Base-by-base conservation (phyloP, 2,797 vertebrate species). In the Galagoides demidoff region DNA sequence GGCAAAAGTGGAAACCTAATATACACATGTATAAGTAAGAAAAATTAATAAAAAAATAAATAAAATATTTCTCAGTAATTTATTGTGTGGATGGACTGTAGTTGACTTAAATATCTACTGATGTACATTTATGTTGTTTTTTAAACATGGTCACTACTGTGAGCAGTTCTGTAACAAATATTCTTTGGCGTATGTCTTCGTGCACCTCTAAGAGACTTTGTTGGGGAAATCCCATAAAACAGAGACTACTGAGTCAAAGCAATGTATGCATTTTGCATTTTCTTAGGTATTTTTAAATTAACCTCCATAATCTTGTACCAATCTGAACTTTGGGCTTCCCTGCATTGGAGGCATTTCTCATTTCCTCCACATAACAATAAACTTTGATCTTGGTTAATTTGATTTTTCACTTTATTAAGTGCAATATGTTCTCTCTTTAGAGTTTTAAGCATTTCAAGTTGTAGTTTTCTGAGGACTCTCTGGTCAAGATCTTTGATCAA, bases 141-240 rank as follows among this genome's bases (percentile, higher is more conserved):
- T 83, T 3, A 92, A 71, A 52, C 43, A 59, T 70, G 94, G 49
- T 71, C 85, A 45, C 61, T 76, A 49, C 31, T 64, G 12, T 13
- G 49, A 76, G 25, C 34, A 74, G 61, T 89, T 16, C 29, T 68
- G 27, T 63, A 89, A 31, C 43, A 64, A 93, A 61, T 74, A 79
- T 64, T 5, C 39, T 68, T 84, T 43, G 27, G 39, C 45, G 29
- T 78, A 63, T 45, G 78, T 52, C n/a, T 93, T 63, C 76, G 23
- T 55, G 49, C 9, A 63, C 66, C 70, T 55, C 34, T 66, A 74
- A 89, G 25, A 93, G 31, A 81, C 31, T 31, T 1, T 87, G 16
- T 61, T 71, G 55, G n/a, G 79, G 74, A 43, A 78, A n/a, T 63
- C 52, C 64, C 49, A 74, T 92, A 55, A n/a, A 95, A 31, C 29